phyloP scores from a whole-genome alignment of 2,888 invertebrate genomes.

The Argyresthia goedartella region DNA sequence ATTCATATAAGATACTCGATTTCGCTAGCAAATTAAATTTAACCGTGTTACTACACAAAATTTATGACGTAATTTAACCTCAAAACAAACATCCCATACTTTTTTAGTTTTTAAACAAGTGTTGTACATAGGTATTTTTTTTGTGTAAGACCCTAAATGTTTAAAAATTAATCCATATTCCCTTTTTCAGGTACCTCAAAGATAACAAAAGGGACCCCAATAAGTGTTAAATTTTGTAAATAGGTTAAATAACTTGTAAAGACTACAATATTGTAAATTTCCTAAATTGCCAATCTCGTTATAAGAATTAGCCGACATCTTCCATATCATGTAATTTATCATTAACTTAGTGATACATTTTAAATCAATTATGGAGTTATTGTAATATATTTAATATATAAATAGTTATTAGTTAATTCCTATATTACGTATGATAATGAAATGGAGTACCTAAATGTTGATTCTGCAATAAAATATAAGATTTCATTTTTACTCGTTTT shows the following conservation, averaged over 20 bases:
- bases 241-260: not conserved
- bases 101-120: too few species aligned
- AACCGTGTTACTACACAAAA: too few species aligned
- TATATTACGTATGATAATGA: not conserved
- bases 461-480: slow-evolving; percentile 1
- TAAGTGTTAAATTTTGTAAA: slow-evolving; percentile 16
- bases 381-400: not conserved
- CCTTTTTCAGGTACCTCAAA: slow-evolving; percentile 50
- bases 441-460: slow-evolving; percentile 1
- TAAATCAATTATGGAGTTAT: not conserved
- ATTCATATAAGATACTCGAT: too few species aligned
- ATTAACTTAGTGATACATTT: not conserved
- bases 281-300: slow-evolving; percentile 36
- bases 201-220: slow-evolving; percentile 40
- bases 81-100: too few species aligned
- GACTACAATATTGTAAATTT: slow-evolving; percentile 28
- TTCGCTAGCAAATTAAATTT: too few species aligned
- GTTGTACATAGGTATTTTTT: too few species aligned
- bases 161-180: slow-evolving; percentile 4
- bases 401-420: not conserved
- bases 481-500: too few species aligned
- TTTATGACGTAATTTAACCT: too few species aligned
- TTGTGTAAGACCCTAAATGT: too few species aligned
- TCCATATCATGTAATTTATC: slow-evolving; percentile 35
- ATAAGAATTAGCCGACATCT: slow-evolving; percentile 23